phyloP scores from a whole-genome alignment of 1,140 invertebrate genomes.

The Sminthurinus signatus region DNA sequence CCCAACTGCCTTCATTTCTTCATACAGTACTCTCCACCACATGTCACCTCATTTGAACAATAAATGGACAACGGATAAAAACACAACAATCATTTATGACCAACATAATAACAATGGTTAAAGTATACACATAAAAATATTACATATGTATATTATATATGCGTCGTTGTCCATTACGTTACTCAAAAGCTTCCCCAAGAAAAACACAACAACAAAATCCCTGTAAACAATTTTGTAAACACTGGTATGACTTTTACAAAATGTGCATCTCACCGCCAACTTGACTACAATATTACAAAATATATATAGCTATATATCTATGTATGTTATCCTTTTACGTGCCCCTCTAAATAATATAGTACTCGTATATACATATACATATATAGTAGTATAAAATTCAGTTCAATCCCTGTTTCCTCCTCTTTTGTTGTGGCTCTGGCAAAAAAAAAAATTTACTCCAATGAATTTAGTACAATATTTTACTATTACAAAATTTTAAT shows the following conservation, averaged over 20 bases:
- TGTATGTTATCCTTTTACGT: neutral
- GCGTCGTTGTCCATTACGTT: too few relatives aligned
- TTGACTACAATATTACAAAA: too few relatives aligned
- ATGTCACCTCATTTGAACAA: constrained; percentile 23
- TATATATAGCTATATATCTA: neutral
- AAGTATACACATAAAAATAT: too few relatives aligned
- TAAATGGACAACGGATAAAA: constrained; percentile 29
- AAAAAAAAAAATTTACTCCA: too few relatives aligned
- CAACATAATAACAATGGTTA: constrained; percentile 41
- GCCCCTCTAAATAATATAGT: neutral
- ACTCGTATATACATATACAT: neutral
- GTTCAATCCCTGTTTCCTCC: neutral
- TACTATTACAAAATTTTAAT: too few relatives aligned
- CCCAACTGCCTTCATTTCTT: constrained; percentile 32
- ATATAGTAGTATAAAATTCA: neutral
- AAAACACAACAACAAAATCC: too few relatives aligned
- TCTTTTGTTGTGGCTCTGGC: neutral
- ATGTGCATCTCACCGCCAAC: too few relatives aligned
- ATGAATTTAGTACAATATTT: too few relatives aligned
- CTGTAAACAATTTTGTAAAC: too few relatives aligned
- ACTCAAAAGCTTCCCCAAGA: neutral
- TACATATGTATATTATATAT: too few relatives aligned
- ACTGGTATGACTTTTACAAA: too few relatives aligned
- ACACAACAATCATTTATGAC: constrained; percentile 37
- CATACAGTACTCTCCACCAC: constrained; percentile 34